Percentiles rank a stretch among this genome's conserved stretches.
Evolutionary conservation across 2,888 invertebrate species (phyloP).

Genomic region (Melieria crassipennis): DNA sequence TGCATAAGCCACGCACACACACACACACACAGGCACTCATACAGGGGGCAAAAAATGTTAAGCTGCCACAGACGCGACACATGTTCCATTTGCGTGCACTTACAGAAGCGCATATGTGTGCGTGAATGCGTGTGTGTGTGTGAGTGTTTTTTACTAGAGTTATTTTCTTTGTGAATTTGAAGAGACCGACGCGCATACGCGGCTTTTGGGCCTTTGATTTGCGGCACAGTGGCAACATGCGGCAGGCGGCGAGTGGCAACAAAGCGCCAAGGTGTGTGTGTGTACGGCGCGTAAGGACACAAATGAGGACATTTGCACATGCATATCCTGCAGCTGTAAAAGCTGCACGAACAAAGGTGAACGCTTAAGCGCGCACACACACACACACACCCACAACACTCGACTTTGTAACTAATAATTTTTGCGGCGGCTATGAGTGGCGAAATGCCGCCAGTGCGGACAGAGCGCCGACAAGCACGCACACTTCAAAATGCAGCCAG

Average conservation of each 20-base stretch:
- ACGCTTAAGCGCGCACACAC: neutral
- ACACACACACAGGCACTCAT: no score
- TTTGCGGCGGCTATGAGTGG: no score
- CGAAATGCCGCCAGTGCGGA: no score
- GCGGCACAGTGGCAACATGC: conserved; percentile 6
- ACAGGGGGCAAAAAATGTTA: neutral
- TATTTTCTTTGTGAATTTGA: neutral
- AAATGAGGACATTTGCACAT: conserved; percentile 1
- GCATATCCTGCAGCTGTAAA: conserved; percentile 29
- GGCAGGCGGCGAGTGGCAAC: conserved; percentile 11
- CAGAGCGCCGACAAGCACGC: no score
- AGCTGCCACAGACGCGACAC: conserved; percentile 12
- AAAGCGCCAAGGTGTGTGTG: no score
- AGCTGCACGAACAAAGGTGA: conserved; percentile 6
- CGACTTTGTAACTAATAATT: no score
- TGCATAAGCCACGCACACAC: no score
- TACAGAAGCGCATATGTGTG: neutral
- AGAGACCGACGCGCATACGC: neutral
- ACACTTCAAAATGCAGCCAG: no score
- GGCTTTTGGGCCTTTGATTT: conserved; percentile 28
- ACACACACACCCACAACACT: no score
- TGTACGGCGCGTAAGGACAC: no score
- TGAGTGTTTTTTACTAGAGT: neutral
- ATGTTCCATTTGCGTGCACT: conserved; percentile 17
- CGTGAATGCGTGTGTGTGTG: neutral